Percentiles rank a stretch among this genome's conserved stretches.
These are phyloP conservation scores for Cataglyphis albicans DNA, from an alignment of 2,888 invertebrate species.

Conservation along the genomic window DNA sequence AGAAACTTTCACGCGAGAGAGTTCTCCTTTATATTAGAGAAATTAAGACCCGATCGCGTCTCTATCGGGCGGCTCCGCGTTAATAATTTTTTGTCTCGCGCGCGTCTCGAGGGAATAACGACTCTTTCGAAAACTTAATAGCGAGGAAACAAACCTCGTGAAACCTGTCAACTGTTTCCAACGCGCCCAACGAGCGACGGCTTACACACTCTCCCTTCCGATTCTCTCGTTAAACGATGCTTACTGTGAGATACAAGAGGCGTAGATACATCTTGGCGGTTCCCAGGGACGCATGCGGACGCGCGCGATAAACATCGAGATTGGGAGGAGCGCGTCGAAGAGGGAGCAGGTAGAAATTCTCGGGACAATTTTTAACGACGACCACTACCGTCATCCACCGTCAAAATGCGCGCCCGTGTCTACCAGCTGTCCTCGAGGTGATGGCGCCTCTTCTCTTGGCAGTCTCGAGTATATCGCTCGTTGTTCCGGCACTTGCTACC, in stretches of 20 bases:
- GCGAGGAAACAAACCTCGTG: slow-evolving; percentile 35
- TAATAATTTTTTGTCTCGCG: slow-evolving; percentile 36
- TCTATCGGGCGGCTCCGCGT: slow-evolving; percentile 32
- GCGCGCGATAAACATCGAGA: slow-evolving; percentile 69
- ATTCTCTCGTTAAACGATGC: slow-evolving; percentile 65
- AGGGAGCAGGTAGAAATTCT: slow-evolving; percentile 41
- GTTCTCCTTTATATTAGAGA: slow-evolving; percentile 31
- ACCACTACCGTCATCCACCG: slow-evolving; percentile 21
- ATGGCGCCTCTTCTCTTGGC: slow-evolving; percentile 27
- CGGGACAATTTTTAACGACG: slow-evolving; percentile 42
- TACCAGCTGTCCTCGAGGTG: slow-evolving; percentile 10
- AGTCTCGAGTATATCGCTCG: slow-evolving; percentile 26
- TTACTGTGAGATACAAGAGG: slow-evolving; percentile 58
- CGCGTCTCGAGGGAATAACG: slow-evolving; percentile 46
- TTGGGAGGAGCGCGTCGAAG: slow-evolving; percentile 31
- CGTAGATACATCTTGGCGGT: slow-evolving; percentile 44
- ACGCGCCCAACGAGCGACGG: slow-evolving; percentile 28
- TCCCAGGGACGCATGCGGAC: slow-evolving; percentile 54
- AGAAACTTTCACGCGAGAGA: slow-evolving; percentile 37
- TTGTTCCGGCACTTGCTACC: background rate
- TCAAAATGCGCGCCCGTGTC: slow-evolving; percentile 21
- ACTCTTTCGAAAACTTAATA: slow-evolving; percentile 52
- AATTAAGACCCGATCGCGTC: slow-evolving; percentile 41
- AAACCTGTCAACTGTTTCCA: slow-evolving; percentile 37
- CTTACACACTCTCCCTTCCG: slow-evolving; percentile 9